Percentiles rank a stretch among this genome's conserved stretches.
These are phyloP conservation scores for Cricetomys ansorgei DNA, from an alignment of 2,113 vertebrate genomes.

Conservation along the genomic window DNA sequence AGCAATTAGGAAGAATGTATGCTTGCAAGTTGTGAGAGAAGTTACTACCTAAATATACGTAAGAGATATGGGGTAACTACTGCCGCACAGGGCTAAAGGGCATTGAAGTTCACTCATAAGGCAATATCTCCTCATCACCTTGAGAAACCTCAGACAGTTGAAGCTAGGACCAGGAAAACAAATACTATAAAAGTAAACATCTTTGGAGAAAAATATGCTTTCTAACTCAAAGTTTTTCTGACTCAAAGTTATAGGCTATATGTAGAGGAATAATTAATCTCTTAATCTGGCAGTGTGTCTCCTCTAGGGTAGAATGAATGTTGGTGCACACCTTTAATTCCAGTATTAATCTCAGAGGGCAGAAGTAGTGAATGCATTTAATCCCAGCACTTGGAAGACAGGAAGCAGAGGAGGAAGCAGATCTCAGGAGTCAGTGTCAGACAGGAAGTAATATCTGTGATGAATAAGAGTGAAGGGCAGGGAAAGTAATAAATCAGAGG, in stretches of 20 bases:
- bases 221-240: neutral
- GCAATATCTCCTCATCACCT: neutral
- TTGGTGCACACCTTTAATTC: too few species aligned
- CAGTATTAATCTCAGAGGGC: too few species aligned
- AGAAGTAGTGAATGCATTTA: too few species aligned
- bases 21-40: neutral
- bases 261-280: too few species aligned
- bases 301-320: too few species aligned
- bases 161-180: neutral
- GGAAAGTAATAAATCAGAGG: too few species aligned
- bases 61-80: neutral
- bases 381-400: too few species aligned
- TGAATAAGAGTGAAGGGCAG: too few species aligned
- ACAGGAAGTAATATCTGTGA: too few species aligned
- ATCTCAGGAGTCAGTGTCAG: too few species aligned
- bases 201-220: neutral
- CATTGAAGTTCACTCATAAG: slow-evolving; percentile 3
- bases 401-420: too few species aligned
- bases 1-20: slow-evolving; percentile 41
- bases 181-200: neutral
- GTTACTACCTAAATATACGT: neutral
- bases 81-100: neutral
- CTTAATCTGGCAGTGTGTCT: too few species aligned
- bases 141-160: neutral
- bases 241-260: neutral